Base-by-base conservation (phyloP, 2,113 vertebrate species). In the Cheirogaleus medius region DNA sequence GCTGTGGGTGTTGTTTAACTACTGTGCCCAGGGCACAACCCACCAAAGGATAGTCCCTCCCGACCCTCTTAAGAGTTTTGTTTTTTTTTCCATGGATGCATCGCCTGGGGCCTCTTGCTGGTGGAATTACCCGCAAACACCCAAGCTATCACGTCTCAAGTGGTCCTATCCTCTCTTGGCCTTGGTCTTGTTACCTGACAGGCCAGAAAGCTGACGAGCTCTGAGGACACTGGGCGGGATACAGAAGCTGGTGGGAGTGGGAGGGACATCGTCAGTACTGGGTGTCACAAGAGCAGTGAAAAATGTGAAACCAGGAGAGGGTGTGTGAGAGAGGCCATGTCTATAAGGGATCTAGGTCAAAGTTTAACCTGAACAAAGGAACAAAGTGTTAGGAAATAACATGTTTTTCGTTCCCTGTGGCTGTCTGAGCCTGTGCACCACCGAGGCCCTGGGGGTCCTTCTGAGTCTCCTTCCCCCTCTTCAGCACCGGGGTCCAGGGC, bases 271-370 rank as follows among this genome's bases (percentile, higher is more conserved):
- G 15, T 49, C 81, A 42, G 8, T 5, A 12, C 15, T 27, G 37
- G 77, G 1, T 68, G 10, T n/a, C 47, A 74, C 0, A 8, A 37
- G 47, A 83, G 14, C 37, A 37, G 56, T 1, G 25, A 68, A 37
- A 34, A 37, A 14, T 32, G 42, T 5, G 39, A 73, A 64, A 60
- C 4, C 29, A 54, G 42, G 15, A 27, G 23, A 6, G 11, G 37
- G 7, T 20, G 0, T 3, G 3, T 21, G 54, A 23, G 39, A 42
- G 32, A 58, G 15, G 25, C 10, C n/a, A 0, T 4, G 0, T n/a
- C 11, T 27, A 9, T 29, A 13, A 2, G 39, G 14, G 25, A 20
- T n/a, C 66, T 6, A 44, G 49, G 63, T 27, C n/a, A 34, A 69
- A 49, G 49, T 27, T 29, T 18, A 21, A 44, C 44, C 47, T 47